Conservation (phyloP, 2,113 vertebrate genomes). For the Tyrannus savana region DNA sequence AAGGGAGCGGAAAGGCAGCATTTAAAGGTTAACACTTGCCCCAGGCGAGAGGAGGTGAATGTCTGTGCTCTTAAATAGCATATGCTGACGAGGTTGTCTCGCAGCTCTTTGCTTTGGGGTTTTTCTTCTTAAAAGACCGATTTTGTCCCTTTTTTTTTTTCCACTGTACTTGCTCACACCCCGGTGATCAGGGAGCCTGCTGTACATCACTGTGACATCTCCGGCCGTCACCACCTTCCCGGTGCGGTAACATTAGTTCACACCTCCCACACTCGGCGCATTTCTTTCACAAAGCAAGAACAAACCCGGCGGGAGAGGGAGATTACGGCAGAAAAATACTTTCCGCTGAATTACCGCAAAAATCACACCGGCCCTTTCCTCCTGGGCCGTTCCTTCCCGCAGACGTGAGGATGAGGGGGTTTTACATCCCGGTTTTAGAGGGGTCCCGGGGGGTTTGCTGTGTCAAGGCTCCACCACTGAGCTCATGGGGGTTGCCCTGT, state of each 20-base stretch:
- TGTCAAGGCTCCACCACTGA: accelerated
- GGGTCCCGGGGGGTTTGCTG: accelerated
- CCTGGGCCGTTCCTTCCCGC: background rate
- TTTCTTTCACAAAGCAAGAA: background rate
- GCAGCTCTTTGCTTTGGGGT: background rate
- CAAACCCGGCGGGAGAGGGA: background rate
- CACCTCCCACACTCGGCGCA: slow-evolving; percentile 39
- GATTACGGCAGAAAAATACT: slow-evolving; percentile 15
- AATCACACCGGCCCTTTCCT: background rate
- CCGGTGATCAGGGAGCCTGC: background rate
- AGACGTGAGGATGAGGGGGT: accelerated
- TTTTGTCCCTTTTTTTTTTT: slow-evolving; percentile 13
- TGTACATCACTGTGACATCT: slow-evolving; percentile 8
- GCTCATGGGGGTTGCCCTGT: accelerated
- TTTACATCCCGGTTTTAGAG: background rate
- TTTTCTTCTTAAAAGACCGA: background rate
- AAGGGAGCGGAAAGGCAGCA: background rate
- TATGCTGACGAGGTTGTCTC: slow-evolving; percentile 9
- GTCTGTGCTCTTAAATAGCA: background rate
- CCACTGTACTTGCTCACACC: background rate
- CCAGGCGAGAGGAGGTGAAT: background rate
- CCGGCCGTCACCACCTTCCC: slow-evolving; percentile 4
- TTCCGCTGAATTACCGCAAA: background rate
- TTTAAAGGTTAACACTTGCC: slow-evolving; percentile 36
- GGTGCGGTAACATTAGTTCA: background rate